A percentile compares a stretch with the other conserved stretches of the same genome.
Evolutionary conservation across 2,113 vertebrate genomes (phyloP).

Genomic region (Alethe diademata): DNA sequence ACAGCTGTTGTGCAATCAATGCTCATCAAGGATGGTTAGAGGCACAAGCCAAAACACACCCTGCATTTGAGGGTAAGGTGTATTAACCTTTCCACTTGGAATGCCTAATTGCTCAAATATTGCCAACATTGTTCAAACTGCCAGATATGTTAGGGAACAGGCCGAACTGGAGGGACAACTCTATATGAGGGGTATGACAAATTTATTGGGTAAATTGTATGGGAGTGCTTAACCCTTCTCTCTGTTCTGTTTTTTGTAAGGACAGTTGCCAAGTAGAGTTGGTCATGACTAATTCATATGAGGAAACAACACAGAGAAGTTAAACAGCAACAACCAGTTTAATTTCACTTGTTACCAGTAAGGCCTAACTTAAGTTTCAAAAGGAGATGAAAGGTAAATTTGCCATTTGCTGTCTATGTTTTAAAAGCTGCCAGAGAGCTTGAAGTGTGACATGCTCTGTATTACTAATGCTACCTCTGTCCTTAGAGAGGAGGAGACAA

Average conservation of each 20-base stretch:
- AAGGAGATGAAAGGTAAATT: constrained; percentile 9
- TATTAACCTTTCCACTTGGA: constrained; percentile 69
- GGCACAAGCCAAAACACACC: constrained; percentile 69
- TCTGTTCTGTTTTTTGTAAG: constrained; percentile 46
- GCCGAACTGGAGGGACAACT: constrained; percentile 74
- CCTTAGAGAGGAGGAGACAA: neutral
- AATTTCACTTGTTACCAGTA: constrained; percentile 49
- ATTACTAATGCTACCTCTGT: neutral
- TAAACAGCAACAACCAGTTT: constrained; percentile 50
- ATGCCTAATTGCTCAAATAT: constrained; percentile 71
- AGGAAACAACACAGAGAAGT: constrained; percentile 45
- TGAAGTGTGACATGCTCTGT: neutral
- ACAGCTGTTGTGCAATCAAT: constrained; percentile 51
- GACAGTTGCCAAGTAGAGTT: constrained; percentile 38
- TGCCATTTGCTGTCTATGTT: constrained; percentile 8
- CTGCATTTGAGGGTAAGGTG: constrained; percentile 28
- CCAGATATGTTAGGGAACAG: constrained; percentile 67
- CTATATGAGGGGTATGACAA: constrained; percentile 78
- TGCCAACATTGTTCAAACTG: constrained; percentile 57
- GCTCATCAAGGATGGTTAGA: constrained; percentile 65
- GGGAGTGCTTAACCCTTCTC: constrained; percentile 69
- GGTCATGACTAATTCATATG: constrained; percentile 50
- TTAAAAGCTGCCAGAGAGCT: neutral
- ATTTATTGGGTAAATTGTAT: constrained; percentile 68
- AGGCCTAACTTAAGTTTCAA: neutral